A percentile compares a stretch with the other conserved stretches of the same genome.
Conservation (phyloP, 1,140 invertebrate genomes). For the Steinernema khuongi region DNA sequence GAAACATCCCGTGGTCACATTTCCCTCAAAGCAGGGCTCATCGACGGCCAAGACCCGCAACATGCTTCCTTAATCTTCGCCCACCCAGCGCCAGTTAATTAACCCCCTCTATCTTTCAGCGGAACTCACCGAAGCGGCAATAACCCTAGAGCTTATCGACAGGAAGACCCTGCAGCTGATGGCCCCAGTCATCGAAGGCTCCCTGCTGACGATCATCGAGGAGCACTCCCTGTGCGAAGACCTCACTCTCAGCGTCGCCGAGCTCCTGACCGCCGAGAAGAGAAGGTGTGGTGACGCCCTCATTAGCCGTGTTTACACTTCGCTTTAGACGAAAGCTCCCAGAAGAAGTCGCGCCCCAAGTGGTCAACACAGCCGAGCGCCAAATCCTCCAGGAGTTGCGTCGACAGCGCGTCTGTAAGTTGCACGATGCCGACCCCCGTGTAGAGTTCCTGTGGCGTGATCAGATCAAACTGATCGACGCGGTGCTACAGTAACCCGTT, state of each 20-base stretch:
- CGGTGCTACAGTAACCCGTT: not conserved
- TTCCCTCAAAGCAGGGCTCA: no score
- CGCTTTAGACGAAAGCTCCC: not conserved
- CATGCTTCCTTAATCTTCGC: no score
- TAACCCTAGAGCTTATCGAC: not conserved
- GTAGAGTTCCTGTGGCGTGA: conserved; percentile 9
- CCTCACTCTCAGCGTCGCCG: not conserved
- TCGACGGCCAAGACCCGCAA: no score
- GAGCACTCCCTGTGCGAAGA: not conserved
- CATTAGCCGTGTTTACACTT: not conserved
- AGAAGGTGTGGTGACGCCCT: not conserved
- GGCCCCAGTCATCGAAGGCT: not conserved
- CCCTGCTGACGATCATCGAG: not conserved
- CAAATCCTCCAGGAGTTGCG: not conserved
- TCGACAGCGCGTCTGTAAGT: conserved; percentile 7
- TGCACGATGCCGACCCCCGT: not conserved
- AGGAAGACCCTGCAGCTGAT: not conserved
- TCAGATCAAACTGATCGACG: conserved; percentile 8
- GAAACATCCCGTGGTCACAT: no score
- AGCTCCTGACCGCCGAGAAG: not conserved
- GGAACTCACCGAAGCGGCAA: not conserved
- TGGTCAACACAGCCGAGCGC: not conserved
- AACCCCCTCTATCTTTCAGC: not conserved
- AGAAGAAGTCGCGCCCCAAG: not conserved
- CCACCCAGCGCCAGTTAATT: no score